phyloP scores from a whole-genome alignment of 2,113 vertebrate genomes.

The Asarcornis scutulata region DNA sequence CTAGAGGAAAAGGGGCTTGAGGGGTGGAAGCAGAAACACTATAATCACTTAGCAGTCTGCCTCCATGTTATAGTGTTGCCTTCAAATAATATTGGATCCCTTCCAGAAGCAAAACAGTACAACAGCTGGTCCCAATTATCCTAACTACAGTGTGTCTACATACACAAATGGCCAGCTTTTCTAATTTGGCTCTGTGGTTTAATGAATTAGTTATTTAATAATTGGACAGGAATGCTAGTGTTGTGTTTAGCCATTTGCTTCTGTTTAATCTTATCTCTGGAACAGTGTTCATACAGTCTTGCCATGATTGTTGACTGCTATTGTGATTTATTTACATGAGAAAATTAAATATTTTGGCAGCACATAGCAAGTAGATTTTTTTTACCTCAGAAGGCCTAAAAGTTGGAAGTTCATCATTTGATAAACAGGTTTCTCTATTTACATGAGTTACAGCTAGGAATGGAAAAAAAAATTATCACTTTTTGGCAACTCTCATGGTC shows the following conservation, averaged over 20 bases:
- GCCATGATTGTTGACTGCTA: neutral
- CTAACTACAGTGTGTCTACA: constrained; percentile 63
- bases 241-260: constrained; percentile 56
- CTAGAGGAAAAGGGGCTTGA: neutral
- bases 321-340: constrained; percentile 37
- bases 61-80: constrained; percentile 40
- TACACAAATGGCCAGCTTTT: constrained; percentile 64
- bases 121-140: constrained; percentile 83
- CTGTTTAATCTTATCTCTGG: constrained; percentile 57
- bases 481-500: neutral
- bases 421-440: neutral
- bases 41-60: neutral
- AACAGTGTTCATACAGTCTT: constrained; percentile 22
- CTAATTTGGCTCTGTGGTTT: constrained; percentile 45
- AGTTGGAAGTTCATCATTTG: neutral
- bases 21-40: neutral
- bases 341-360: neutral
- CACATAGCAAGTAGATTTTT: neutral
- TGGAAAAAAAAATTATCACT: neutral
- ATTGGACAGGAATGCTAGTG: constrained; percentile 55
- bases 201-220: constrained; percentile 72
- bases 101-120: constrained; percentile 65
- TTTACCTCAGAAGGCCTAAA: neutral
- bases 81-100: constrained; percentile 62
- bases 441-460: neutral